phyloP scores from a whole-genome alignment of 1,140 invertebrate genomes.

The Camponotus floridanus region DNA sequence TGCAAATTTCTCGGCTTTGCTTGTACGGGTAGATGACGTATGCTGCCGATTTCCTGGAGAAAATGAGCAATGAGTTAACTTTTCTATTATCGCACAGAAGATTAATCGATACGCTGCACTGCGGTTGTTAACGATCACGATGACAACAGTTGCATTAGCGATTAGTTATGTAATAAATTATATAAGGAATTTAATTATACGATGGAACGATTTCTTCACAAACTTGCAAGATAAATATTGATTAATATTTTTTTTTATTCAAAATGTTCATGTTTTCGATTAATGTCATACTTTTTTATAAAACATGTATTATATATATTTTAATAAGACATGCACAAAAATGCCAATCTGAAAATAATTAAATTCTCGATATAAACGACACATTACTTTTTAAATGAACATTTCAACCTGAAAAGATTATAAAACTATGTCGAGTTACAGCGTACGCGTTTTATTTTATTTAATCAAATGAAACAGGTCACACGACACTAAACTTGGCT shows the following conservation, averaged over 20 bases:
- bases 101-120: slow-evolving; percentile 20
- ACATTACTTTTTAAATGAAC: no score
- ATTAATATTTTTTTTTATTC: background rate
- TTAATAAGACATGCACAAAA: no score
- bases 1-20: slow-evolving; percentile 60
- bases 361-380: no score
- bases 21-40: slow-evolving; percentile 2
- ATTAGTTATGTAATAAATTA: slow-evolving; percentile 50
- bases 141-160: slow-evolving; percentile 20
- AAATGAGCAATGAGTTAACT: slow-evolving; percentile 62
- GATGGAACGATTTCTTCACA: background rate
- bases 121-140: slow-evolving; percentile 3
- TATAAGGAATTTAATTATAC: background rate
- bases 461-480: no score
- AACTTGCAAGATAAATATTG: background rate
- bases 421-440: no score
- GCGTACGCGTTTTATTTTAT: no score
- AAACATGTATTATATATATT: no score
- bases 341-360: no score
- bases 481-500: slow-evolving; percentile 21
- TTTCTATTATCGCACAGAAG: slow-evolving; percentile 39
- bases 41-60: slow-evolving; percentile 40
- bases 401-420: no score
- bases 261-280: background rate
- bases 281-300: no score